Percentiles rank a stretch among this genome's conserved stretches.
phyloP scores from a whole-genome alignment of 2,888 invertebrate genomes.

The Eumacrocentrus americanus region DNA sequence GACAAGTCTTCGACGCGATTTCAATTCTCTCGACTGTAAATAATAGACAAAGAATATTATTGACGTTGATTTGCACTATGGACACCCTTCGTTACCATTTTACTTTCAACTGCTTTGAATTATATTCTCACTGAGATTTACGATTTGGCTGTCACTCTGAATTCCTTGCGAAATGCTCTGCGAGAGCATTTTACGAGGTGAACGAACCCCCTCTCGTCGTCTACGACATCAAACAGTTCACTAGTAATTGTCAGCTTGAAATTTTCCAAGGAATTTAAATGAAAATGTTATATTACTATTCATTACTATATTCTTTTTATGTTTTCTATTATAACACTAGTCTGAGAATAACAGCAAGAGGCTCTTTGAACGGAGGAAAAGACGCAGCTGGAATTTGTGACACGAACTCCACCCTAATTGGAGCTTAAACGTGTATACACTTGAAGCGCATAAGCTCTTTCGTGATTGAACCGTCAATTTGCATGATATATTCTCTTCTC shows the following conservation, averaged over 20 bases:
- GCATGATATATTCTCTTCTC: conserved; percentile 6
- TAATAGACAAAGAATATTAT: background rate
- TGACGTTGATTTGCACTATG: no score
- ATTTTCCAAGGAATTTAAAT: background rate
- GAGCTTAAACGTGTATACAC: background rate
- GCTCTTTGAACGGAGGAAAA: no score
- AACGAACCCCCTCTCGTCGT: background rate
- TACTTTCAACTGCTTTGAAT: no score
- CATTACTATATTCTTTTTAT: background rate
- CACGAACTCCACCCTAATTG: conserved; percentile 2
- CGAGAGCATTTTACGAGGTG: background rate
- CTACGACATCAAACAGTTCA: background rate
- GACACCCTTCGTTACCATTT: no score
- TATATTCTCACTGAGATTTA: conserved; percentile 12
- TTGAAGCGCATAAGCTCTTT: background rate
- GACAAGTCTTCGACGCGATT: no score
- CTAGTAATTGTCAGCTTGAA: background rate
- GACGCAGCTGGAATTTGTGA: background rate
- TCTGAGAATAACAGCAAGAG: background rate
- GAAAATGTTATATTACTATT: background rate
- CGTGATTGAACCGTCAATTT: conserved; percentile 13
- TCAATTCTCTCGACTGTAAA: no score
- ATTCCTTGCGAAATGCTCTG: background rate
- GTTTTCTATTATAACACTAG: background rate
- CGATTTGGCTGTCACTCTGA: background rate